These are phyloP conservation scores for Xenops minutus DNA, from an alignment of 2,797 vertebrate genomes.

Conservation along the genomic window DNA sequence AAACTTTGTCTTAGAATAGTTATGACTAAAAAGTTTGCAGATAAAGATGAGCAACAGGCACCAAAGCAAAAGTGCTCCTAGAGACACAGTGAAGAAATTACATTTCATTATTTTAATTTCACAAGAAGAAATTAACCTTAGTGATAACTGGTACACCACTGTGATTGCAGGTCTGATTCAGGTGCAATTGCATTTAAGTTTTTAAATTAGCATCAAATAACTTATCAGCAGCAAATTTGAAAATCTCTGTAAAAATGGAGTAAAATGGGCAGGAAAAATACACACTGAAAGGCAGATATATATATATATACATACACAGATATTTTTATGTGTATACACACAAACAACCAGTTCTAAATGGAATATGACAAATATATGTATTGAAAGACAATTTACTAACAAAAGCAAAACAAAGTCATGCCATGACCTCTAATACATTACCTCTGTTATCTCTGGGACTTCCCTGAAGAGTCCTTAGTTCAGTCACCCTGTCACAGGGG, in stretches of 20 bases:
- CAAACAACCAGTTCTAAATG: not conserved
- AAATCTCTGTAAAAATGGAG: not conserved
- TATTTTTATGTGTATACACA: not conserved
- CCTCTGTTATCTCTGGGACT: not conserved
- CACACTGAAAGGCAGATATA: not conserved
- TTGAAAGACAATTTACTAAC: not conserved
- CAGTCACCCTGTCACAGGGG: accelerated
- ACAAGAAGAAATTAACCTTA: not conserved
- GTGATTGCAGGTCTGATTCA: not conserved
- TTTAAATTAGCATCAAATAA: not conserved
- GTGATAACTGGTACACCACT: not conserved
- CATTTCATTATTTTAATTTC: not conserved
- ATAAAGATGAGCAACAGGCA: not conserved
- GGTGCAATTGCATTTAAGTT: not conserved
- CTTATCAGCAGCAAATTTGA: not conserved
- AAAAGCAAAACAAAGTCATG: not conserved
- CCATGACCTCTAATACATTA: accelerated
- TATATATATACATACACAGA: too few relatives aligned
- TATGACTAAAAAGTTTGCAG: not conserved
- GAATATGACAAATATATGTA: not conserved
- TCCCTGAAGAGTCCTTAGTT: too few relatives aligned
- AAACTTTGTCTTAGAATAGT: not conserved
- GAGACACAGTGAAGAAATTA: not conserved
- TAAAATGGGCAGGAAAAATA: not conserved
- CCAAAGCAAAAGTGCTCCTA: not conserved